Conservation (phyloP, 2,888 invertebrate genomes). For the Hybos culiciformis region DNA sequence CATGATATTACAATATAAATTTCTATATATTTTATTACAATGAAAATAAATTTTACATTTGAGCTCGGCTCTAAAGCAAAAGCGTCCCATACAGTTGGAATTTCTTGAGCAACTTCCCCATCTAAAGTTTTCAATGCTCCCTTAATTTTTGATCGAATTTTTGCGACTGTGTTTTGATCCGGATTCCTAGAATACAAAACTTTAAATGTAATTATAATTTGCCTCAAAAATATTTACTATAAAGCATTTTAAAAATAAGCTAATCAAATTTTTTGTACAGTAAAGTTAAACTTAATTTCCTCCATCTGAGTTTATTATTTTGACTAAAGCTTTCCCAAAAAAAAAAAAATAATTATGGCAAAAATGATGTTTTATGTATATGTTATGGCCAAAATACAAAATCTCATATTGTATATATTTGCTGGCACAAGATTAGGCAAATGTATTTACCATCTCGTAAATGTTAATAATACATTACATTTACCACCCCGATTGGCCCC, state of each 20-base stretch:
- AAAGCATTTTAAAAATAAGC: background rate
- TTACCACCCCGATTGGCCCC: too few species aligned
- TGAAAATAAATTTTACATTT: slow-evolving; percentile 18
- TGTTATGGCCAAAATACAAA: too few species aligned
- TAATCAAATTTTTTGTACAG: background rate
- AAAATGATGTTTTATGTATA: too few species aligned
- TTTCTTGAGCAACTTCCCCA: slow-evolving; percentile 18
- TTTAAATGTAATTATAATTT: background rate
- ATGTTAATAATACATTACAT: too few species aligned
- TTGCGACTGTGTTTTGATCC: slow-evolving; percentile 11
- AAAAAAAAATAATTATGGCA: too few species aligned
- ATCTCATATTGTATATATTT: too few species aligned
- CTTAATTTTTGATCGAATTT: slow-evolving; percentile 15
- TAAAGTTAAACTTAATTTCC: too few species aligned
- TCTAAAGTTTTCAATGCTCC: slow-evolving; percentile 18
- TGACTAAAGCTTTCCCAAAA: too few species aligned
- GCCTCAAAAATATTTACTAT: background rate
- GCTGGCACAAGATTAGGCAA: too few species aligned
- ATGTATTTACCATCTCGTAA: too few species aligned
- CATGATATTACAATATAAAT: background rate
- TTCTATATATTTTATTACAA: slow-evolving; percentile 18
- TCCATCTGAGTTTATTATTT: too few species aligned
- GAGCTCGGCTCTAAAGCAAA: slow-evolving; percentile 16
- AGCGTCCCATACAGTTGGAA: slow-evolving; percentile 18
- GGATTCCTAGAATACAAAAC: slow-evolving; percentile 5